Evolutionary conservation across 2,113 vertebrate genomes (phyloP), one percentile per base, ranked within the genome.

Genomic region (Antennarius striatus): DNA sequence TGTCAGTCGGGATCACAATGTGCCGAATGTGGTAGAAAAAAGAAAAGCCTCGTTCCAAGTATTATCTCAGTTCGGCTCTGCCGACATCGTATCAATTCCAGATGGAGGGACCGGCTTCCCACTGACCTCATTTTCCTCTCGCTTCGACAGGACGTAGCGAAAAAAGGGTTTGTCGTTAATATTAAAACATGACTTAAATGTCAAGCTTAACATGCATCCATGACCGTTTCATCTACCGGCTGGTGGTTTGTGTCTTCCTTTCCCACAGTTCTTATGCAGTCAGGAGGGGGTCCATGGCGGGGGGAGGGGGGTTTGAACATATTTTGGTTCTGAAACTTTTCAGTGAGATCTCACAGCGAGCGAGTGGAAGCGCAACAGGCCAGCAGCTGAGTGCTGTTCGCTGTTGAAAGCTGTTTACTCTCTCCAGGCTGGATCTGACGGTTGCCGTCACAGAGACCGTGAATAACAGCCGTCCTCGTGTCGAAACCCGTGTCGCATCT

Each of bases 51-150:
- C 42, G 9, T 54, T 75, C 73, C 59, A 77, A 76, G 65, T 61
- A 73, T 82, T 71, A 63, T 61, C 77, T 69, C 74, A 76, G 63
- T 56, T 62, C 52, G 13, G 73, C 56, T 51, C 53, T 48, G 58
- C 64, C 51, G 61, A 69, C 63, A 61, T 63, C 61, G 68, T 54
- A 71, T 81, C 59, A 71, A 15, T 78, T 80, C 82, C 80, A 86
- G 79, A 80, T 81, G 77, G 77, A 86, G 46, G 62, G 78, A 74
- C 55, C 71, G 71, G 56, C 47, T 77, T 73, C 55, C 43, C 61
- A 49, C 60, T 65, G 66, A 48, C 61, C 67, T 62, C 30, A 51
- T 77, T 51, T 58, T 62, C 10, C 48, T 72, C 63, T 75, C 59
- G 63, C 15, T 56, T 36, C 32, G 5, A 5, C 32, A 36, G 32